Evolutionary conservation across 2,113 vertebrate genomes (phyloP).

Genomic region (Ictalurus furcatus): DNA sequence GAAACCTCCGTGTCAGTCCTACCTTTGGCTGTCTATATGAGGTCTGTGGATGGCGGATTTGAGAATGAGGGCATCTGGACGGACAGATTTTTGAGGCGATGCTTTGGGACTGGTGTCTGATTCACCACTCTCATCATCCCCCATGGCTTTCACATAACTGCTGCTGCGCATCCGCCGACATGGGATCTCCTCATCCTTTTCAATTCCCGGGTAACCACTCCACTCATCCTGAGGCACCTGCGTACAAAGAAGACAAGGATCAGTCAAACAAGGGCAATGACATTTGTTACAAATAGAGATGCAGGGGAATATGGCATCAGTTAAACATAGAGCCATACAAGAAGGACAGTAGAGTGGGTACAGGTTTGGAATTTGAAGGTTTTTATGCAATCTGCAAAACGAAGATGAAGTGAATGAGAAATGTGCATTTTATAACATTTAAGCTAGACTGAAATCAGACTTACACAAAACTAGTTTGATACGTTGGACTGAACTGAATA

Average conservation of each 20-base stretch:
- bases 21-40: slow-evolving; percentile 89
- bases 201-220: slow-evolving; percentile 84
- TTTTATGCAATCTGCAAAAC: not conserved
- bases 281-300: not conserved
- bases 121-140: slow-evolving; percentile 94
- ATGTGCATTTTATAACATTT: not conserved
- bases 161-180: slow-evolving; percentile 96
- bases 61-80: slow-evolving; percentile 85
- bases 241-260: not conserved
- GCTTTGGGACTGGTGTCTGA: slow-evolving; percentile 93
- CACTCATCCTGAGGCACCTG: slow-evolving; percentile 98
- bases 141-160: slow-evolving; percentile 99
- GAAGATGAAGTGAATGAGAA: not conserved
- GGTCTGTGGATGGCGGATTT: slow-evolving; percentile 87
- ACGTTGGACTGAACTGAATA: not conserved
- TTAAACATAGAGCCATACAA: not conserved
- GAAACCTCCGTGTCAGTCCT: slow-evolving; percentile 57
- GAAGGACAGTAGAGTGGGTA: not conserved
- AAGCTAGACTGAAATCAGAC: not conserved
- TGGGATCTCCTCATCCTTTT: slow-evolving; percentile 93
- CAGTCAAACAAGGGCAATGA: not conserved
- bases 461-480: not conserved
- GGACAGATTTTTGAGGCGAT: slow-evolving; percentile 83
- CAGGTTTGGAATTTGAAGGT: not conserved
- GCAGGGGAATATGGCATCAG: too few relatives aligned